Evolutionary conservation across 2,797 vertebrate species (phyloP), one percentile per base, ranked within the genome.

Genomic region (Lutjanus argentimaculatus): DNA sequence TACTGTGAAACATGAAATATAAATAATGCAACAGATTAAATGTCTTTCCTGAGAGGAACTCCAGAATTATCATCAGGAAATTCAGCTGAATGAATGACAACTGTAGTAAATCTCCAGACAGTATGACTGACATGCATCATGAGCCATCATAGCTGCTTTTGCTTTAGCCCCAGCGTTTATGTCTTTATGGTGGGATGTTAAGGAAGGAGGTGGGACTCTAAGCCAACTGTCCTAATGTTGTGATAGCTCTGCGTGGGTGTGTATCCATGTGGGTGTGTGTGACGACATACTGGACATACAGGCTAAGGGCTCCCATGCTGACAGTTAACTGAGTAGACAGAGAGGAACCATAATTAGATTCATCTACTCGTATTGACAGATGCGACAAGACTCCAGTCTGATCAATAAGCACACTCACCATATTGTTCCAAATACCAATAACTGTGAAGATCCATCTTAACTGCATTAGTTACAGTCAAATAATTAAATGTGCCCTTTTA

Each of bases 321-420:
- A 91, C 92, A 92, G 93, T 95, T 92, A 93, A 92, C 89, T 17
- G 87, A 88, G 90, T 85, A 88, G 89, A 92, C 84, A 70, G 82
- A 93, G 88, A 88, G 68, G 85, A 85, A 89, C 91, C 86, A 90
- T 94, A 95, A 95, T 95, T 95, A 95, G 94, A 95, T 93, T 93
- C 89, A 94, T 95, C 92, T 90, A 85, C 91, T 75, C 72, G 82
- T 94, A 95, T 95, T 94, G 94, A 93, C 92, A 90, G 89, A 90
- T 7, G 79, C 85, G 71, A 88, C 88, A 88, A 89, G 89, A 90
- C 84, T 83, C 67, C 64, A 75, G 78, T 83, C 80, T 75, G 88
- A 92, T 95, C 94, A 64, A 95, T 95, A 93, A 72, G 87, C 87
- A 92, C 93, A 92, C 87, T 92, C 90, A 93, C 89, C 85, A 84